These are phyloP conservation scores for Dascyllus trimaculatus DNA, from an alignment of 2,113 vertebrate species.

Conservation along the genomic window DNA sequence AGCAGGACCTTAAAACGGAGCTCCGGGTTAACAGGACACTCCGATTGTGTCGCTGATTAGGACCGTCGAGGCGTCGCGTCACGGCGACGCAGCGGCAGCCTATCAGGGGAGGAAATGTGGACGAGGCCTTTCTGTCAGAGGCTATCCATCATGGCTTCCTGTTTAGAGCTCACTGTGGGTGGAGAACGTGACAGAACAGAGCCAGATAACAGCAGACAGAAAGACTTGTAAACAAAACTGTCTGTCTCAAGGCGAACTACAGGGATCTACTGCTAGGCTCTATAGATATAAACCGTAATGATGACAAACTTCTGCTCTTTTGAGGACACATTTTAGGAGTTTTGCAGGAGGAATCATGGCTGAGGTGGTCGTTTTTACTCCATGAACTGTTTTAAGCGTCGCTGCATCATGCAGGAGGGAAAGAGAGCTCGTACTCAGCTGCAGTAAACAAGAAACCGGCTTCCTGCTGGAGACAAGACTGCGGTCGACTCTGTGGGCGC, in stretches of 20 bases:
- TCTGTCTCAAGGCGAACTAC: background rate
- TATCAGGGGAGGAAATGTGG: constrained; percentile 66
- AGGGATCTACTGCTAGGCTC: background rate
- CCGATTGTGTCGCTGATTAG: constrained; percentile 36
- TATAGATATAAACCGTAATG: background rate
- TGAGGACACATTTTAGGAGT: background rate
- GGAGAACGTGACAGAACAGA: constrained; percentile 40
- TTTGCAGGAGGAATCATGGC: background rate
- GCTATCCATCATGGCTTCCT: constrained; percentile 78
- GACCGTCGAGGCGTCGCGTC: background rate
- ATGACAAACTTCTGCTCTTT: background rate
- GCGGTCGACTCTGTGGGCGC: constrained; percentile 52
- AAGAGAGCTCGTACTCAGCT: background rate
- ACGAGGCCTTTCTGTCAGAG: constrained; percentile 64
- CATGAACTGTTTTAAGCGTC: background rate
- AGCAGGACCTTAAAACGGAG: background rate
- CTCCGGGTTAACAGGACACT: background rate
- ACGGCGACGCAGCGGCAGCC: constrained; percentile 9
- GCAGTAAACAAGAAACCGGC: constrained; percentile 62
- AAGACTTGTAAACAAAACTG: constrained; percentile 1
- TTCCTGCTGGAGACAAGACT: constrained; percentile 78
- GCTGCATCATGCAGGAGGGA: background rate
- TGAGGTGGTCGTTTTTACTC: fast-evolving
- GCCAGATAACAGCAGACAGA: constrained; percentile 20
- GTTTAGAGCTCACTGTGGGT: constrained; percentile 64